Conservation (phyloP, 2,113 vertebrate genomes). For the Saguinus imperator region DNA sequence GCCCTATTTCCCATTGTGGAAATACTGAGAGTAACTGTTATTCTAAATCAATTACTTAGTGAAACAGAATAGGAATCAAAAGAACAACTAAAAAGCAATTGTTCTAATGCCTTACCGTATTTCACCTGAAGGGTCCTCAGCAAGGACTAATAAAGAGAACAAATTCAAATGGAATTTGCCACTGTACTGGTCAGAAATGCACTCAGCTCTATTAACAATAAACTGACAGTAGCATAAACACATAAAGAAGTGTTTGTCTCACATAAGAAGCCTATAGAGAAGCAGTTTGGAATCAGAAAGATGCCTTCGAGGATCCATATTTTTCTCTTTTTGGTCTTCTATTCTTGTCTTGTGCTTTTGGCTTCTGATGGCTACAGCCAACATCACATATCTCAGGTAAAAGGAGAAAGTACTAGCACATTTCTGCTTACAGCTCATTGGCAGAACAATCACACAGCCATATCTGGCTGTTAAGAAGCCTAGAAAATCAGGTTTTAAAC, state of each 20-base stretch:
- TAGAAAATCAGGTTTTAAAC: not conserved
- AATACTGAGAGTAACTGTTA: not conserved
- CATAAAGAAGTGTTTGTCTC: not conserved
- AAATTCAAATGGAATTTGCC: not conserved
- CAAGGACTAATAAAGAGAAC: not conserved
- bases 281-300: not conserved
- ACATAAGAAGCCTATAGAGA: not conserved
- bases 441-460: not conserved
- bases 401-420: not conserved
- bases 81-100: not conserved
- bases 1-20: not conserved
- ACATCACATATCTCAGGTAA: not conserved
- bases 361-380: not conserved
- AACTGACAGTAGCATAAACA: not conserved
- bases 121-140: not conserved
- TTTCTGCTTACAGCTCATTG: not conserved
- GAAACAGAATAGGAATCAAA: not conserved
- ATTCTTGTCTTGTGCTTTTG: not conserved
- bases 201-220: not conserved
- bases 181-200: not conserved
- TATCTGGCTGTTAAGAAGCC: not conserved
- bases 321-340: not conserved
- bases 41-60: slow-evolving; percentile 14
- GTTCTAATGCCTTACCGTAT: not conserved
- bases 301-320: not conserved